Percentiles rank a stretch among this genome's conserved stretches.
phyloP scores from a whole-genome alignment of 2,888 invertebrate species.

The Acronicta psi region DNA sequence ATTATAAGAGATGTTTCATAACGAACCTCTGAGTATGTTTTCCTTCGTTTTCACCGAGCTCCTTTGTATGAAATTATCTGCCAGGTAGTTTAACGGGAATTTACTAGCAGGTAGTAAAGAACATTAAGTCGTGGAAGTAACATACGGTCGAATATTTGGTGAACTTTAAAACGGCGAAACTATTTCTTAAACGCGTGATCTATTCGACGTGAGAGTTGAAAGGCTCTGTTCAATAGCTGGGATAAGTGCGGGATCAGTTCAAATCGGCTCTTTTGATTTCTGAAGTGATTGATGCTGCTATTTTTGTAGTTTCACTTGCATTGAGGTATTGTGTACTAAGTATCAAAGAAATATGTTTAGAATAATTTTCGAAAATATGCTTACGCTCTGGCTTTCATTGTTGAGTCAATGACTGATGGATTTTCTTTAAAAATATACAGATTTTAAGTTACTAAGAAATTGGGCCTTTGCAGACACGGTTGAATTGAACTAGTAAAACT shows the following conservation, averaged over 20 bases:
- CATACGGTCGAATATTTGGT: constrained; percentile 1
- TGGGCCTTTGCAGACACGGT: no score
- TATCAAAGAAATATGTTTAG: not conserved
- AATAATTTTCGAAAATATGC: no score
- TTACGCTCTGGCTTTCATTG: no score
- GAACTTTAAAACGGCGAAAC: constrained; percentile 28
- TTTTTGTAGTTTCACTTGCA: not conserved
- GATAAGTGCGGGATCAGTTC: constrained; percentile 37
- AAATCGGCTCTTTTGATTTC: constrained; percentile 20
- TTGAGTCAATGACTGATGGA: no score
- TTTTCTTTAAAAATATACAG: no score
- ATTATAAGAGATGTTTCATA: constrained; percentile 35
- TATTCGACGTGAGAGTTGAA: constrained; percentile 28
- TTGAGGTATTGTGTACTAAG: not conserved
- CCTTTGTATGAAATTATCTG: no score
- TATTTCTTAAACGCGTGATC: constrained; percentile 21
- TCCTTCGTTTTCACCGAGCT: not conserved
- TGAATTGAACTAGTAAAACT: no score
- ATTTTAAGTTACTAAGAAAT: no score
- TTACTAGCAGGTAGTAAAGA: constrained; percentile 43
- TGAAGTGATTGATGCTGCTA: constrained; percentile 5
- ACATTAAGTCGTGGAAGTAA: constrained; percentile 49
- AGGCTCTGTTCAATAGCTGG: constrained; percentile 15
- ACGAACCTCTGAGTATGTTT: constrained; percentile 27
- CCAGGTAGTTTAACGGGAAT: no score